Evolutionary conservation across 2,797 vertebrate species (phyloP).

Genomic region (Smutsia temminckii): DNA sequence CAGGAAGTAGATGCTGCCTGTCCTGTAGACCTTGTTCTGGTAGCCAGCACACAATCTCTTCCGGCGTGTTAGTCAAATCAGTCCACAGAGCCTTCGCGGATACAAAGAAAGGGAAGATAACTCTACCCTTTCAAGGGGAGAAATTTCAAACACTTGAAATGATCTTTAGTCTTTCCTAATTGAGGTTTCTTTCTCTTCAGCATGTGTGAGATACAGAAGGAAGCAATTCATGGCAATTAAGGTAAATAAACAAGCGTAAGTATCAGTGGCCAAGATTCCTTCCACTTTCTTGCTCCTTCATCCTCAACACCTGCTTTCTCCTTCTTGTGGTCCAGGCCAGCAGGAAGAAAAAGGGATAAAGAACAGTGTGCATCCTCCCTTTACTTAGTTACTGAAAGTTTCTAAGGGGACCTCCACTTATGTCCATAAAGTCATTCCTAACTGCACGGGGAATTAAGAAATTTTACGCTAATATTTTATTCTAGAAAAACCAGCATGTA

Average conservation of each 20-base stretch:
- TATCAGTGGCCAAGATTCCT: neutral
- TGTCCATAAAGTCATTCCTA: neutral
- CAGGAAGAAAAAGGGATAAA: neutral
- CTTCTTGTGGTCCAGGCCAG: neutral
- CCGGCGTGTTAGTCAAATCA: neutral
- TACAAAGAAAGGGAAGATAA: neutral
- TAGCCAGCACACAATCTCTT: neutral
- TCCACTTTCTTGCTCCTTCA: neutral
- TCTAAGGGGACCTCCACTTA: neutral
- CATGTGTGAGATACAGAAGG: neutral
- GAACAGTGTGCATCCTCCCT: fast-evolving
- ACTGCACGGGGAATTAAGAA: neutral
- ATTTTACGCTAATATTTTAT: neutral
- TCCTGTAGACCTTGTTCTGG: neutral
- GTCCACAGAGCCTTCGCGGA: neutral
- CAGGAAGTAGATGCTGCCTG: neutral
- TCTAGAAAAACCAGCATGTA: neutral
- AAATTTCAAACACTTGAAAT: neutral
- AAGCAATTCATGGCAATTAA: neutral
- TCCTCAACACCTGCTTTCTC: neutral
- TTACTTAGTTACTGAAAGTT: neutral
- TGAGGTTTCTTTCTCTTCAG: neutral
- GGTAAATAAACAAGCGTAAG: neutral
- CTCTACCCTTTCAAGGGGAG: neutral
- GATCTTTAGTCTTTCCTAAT: neutral